Conservation (phyloP, 2,888 invertebrate genomes). For the Lobophora halterata region DNA sequence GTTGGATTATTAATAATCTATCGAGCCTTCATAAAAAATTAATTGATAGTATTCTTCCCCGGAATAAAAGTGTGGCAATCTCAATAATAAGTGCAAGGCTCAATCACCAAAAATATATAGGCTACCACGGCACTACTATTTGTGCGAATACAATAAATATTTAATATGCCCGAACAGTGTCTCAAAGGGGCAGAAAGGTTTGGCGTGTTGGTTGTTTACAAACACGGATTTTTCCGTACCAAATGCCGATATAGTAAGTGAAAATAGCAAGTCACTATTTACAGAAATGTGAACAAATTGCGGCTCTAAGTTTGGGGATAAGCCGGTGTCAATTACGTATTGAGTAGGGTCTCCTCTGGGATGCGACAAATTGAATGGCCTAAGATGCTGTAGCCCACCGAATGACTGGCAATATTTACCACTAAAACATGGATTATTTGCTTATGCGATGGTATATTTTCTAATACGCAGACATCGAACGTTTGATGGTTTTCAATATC, state of each 20-base stretch:
- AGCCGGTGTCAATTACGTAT: conserved; percentile 75
- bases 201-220: conserved; percentile 32
- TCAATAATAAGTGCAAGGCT: conserved; percentile 1
- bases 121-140: conserved; percentile 11
- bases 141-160: conserved; percentile 29
- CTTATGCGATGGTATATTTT: conserved; percentile 51
- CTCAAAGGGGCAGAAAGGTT: conserved; percentile 29
- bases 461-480: conserved; percentile 35
- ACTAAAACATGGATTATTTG: conserved; percentile 56
- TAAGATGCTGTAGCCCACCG: conserved; percentile 48
- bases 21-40: too few relatives aligned
- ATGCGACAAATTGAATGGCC: conserved; percentile 72
- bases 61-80: too few relatives aligned
- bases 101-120: conserved; percentile 8
- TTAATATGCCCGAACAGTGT: conserved; percentile 29
- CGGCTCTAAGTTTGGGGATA: conserved; percentile 68
- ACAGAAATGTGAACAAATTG: conserved; percentile 68
- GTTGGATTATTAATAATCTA: too few relatives aligned
- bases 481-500: conserved; percentile 35
- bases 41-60: too few relatives aligned
- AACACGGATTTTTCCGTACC: conserved; percentile 33
- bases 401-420: conserved; percentile 70
- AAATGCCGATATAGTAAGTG: conserved; percentile 37
- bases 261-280: conserved; percentile 54
- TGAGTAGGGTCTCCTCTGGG: conserved; percentile 68